Conservation (phyloP, 2,888 invertebrate species). For the Ariolimax columbianus region DNA sequence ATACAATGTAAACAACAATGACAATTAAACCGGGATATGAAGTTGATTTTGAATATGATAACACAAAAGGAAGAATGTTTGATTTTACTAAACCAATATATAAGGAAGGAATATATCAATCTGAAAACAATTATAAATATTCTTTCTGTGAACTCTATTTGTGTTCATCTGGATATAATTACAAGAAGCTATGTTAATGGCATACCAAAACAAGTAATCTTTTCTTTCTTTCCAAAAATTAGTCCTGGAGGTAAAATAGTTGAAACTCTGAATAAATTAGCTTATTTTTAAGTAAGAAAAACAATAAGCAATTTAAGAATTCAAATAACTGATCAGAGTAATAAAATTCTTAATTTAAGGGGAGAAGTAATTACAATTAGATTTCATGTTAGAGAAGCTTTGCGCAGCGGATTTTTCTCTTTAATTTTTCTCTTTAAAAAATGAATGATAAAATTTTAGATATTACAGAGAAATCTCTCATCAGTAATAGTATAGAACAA, state of each 20-base stretch:
- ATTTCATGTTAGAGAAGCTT: slow-evolving; percentile 54
- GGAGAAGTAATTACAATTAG: slow-evolving; percentile 51
- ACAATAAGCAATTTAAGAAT: slow-evolving; percentile 34
- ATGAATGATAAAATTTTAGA: not conserved
- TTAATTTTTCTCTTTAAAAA: not conserved
- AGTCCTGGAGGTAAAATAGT: slow-evolving; percentile 53
- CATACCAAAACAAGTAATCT: slow-evolving; percentile 32
- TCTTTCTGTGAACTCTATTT: slow-evolving; percentile 39
- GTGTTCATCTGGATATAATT: slow-evolving; percentile 51
- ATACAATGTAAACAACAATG: too few relatives aligned
- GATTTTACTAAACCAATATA: too few relatives aligned
- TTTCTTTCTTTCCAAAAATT: slow-evolving; percentile 53
- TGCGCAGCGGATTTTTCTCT: too few relatives aligned
- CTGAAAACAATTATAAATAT: slow-evolving; percentile 51
- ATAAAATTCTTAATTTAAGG: slow-evolving; percentile 44
- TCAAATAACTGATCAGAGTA: slow-evolving; percentile 50
- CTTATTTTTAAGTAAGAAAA: slow-evolving; percentile 51
- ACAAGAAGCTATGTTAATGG: slow-evolving; percentile 46
- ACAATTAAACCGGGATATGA: too few relatives aligned
- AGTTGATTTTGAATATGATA: too few relatives aligned
- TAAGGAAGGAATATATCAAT: too few relatives aligned
- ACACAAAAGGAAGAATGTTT: too few relatives aligned
- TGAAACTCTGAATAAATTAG: slow-evolving; percentile 49
- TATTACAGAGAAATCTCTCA: not conserved
- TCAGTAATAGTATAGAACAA: slow-evolving; percentile 26